Evolutionary conservation across 2,888 invertebrate species (phyloP), one percentile per base, ranked within the genome.

Genomic region (Geophilus truncorum): DNA sequence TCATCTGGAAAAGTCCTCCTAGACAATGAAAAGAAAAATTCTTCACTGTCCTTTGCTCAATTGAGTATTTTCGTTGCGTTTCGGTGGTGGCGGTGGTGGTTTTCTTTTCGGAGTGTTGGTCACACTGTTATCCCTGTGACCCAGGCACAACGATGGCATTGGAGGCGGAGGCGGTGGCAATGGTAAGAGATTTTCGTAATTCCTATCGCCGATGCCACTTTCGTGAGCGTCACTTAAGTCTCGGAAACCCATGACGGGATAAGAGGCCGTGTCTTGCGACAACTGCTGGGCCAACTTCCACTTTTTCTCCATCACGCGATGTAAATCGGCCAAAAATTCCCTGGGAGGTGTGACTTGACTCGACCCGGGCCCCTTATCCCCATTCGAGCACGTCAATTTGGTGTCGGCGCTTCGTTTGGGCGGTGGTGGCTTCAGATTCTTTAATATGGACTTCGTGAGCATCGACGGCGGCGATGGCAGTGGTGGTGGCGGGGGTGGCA

Each of bases 301-400:
- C 85, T 96, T 96, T 85, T 95, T 95, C 83, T 94, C 90, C 94
- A 96, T 96, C 0, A 96, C 96, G 79, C 95, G 90, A 85, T 96
- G 96, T 77, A 96, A 89, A 86, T 96, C 96, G 86, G 93, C 93
- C 75, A 96, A 89, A 85, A 96, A 96, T 81, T 94, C 94, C 30
- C 92, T 84, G 9, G 87, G 87, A 45, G 87, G 85, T 79, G 87
- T 83, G 81, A 86, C 82, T 83, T 81, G 84, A 85, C 82, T 83
- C 82, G 80, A 78, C 82, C 81, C 91, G 1, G 94, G 93, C 0
- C 91, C 92, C 77, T 30, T 86, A 18, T 87, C 83, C 77, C 86
- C 85, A 86, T 83, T 84, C 25, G 83, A 84, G 51, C 80, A 80
- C 1, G 94, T 91, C 1, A 93, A 88, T 77, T 91, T 90, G 0